Conservation (phyloP, 2,113 vertebrate species). For the Ia io region DNA sequence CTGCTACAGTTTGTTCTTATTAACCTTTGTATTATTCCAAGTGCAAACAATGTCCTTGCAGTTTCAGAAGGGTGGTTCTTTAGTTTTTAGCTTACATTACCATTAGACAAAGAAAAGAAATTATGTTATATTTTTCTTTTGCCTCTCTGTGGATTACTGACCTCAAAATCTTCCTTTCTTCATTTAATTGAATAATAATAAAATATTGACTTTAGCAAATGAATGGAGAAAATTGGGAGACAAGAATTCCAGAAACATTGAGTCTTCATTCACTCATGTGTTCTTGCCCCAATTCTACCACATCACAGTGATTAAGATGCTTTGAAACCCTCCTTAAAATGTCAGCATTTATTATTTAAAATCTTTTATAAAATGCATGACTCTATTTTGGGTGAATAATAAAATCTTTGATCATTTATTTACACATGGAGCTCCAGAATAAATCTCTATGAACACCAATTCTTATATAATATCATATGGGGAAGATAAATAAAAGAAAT, state of each 20-base stretch:
- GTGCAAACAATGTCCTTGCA: neutral
- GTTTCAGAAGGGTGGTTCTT: neutral
- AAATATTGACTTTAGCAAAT: constrained; percentile 10
- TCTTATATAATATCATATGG: neutral
- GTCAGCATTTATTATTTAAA: constrained; percentile 54
- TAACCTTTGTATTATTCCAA: neutral
- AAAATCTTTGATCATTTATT: constrained; percentile 50
- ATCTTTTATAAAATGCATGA: constrained; percentile 46
- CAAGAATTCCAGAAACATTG: neutral
- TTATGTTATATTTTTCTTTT: neutral
- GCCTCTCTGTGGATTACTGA: neutral
- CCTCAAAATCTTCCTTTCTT: neutral
- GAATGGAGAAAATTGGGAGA: neutral
- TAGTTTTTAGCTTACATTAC: neutral
- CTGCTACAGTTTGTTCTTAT: neutral
- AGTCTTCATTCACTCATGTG: neutral
- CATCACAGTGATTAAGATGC: neutral
- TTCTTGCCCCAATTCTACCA: neutral
- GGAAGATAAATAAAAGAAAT: neutral
- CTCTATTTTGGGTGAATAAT: constrained; percentile 55
- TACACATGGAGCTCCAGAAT: neutral
- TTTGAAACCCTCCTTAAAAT: constrained; percentile 18
- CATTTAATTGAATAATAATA: neutral
- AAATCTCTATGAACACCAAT: neutral
- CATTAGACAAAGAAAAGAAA: neutral